Evolutionary conservation across 2,888 invertebrate genomes (phyloP), one percentile per base, ranked within the genome.

Genomic region (Rhagonycha fulva): DNA sequence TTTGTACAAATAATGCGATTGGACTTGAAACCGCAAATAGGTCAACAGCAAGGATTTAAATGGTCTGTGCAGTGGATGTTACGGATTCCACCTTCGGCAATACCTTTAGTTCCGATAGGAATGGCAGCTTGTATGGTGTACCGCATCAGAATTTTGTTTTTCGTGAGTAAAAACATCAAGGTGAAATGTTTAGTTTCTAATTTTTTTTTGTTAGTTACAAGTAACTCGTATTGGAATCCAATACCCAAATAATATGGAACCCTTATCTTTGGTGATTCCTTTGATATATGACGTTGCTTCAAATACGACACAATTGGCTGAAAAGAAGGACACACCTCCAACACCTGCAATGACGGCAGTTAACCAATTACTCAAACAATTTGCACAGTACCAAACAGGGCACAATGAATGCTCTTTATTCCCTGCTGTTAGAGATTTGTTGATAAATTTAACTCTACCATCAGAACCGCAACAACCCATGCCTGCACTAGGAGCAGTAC

Each of bases 51-150:
- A 78, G 92, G 91, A 72, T 89, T 94, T 81, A 95, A 95, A 84
- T 98, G 98, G 98, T 91, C 93, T 67, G 94, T 97, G 75, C 96
- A 96, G 87, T 95, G 96, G 93, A 96, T 97, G 88, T 91, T 98
- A 85, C 92, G 98, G 74, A 95, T 97, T 82, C 97, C 98, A 76
- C 97, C 97, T 80, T 94, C 96, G 61, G 94, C 94, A 32, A 91
- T 92, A 28, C 95, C 94, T 71, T 95, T 97, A 82, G 94, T 96
- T 81, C 96, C 97, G n/a, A 94, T 94, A 72, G 97, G 98, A 9
- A 95, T 94, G 88, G 93, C 96, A 24, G 96, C 96, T 69, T 94
- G 98, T 82, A 90, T 97, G 76, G 93, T 95, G 80, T 94, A 94
- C 82, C 93, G 94, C 79, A 93, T 93, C 84, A 98, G 97, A 89